phyloP scores from a whole-genome alignment of 2,113 vertebrate species.

The Machaerirhynchus nigripectus region DNA sequence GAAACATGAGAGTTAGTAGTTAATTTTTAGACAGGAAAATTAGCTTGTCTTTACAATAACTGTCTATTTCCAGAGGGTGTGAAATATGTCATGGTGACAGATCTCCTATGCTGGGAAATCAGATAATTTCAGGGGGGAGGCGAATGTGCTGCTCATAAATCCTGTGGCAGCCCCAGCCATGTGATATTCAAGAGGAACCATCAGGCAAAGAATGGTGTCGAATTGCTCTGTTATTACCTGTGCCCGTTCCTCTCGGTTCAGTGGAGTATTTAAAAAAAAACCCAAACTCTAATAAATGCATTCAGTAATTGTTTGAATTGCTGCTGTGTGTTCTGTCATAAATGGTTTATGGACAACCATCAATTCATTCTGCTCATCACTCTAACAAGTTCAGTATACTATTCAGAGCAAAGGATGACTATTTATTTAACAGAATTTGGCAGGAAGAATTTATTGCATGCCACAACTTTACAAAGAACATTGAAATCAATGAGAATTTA shows the following conservation, averaged over 20 bases:
- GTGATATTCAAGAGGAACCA: slow-evolving; percentile 31
- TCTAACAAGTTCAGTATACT: slow-evolving; percentile 76
- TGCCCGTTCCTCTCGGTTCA: slow-evolving; percentile 15
- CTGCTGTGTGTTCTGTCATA: slow-evolving; percentile 66
- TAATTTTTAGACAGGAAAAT: slow-evolving; percentile 45
- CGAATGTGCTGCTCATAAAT: slow-evolving; percentile 41
- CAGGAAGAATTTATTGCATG: slow-evolving; percentile 81
- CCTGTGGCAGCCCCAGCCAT: slow-evolving; percentile 23
- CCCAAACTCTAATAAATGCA: slow-evolving; percentile 41
- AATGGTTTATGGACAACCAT: slow-evolving; percentile 79
- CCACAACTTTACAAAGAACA: slow-evolving; percentile 84
- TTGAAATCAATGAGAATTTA: slow-evolving; percentile 87
- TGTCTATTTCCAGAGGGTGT: slow-evolving; percentile 17
- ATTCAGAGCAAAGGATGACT: slow-evolving; percentile 71
- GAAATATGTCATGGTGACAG: background rate
- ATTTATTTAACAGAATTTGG: slow-evolving; percentile 82
- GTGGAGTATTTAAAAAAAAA: background rate
- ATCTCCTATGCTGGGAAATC: background rate
- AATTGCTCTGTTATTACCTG: slow-evolving; percentile 53
- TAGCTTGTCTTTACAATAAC: slow-evolving; percentile 48
- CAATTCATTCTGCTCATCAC: slow-evolving; percentile 75
- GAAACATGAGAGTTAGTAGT: background rate
- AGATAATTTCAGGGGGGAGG: slow-evolving; percentile 28
- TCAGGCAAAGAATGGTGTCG: background rate
- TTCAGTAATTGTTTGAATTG: slow-evolving; percentile 71